These are phyloP conservation scores for Gnathonemus longibarbis DNA, from an alignment of 2,113 vertebrate genomes.

Conservation along the genomic window DNA sequence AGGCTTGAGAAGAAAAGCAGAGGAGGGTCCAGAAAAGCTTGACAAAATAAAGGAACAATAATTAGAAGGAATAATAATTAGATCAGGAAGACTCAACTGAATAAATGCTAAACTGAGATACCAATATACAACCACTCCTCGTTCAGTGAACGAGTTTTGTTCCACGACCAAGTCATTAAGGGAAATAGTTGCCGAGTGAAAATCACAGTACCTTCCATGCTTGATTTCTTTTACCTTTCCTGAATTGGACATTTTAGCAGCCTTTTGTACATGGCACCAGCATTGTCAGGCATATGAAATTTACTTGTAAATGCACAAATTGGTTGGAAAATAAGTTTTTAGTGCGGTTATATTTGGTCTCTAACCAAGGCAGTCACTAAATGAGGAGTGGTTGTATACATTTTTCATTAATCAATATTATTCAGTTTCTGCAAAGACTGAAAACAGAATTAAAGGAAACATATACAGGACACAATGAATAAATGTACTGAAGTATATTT, in stretches of 20 bases:
- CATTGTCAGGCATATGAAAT: not conserved
- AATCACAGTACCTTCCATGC: not conserved
- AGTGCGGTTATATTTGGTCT: not conserved
- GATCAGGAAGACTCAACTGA: not conserved
- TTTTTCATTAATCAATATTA: not conserved
- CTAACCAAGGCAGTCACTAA: not conserved
- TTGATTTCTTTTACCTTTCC: not conserved
- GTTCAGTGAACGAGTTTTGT: not conserved
- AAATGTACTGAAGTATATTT: no score
- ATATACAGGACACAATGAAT: not conserved
- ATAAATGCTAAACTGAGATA: not conserved
- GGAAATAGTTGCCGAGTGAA: not conserved
- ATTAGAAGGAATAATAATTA: not conserved
- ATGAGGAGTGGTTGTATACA: not conserved
- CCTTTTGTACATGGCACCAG: not conserved
- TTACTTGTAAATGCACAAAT: not conserved
- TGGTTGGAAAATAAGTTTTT: not conserved
- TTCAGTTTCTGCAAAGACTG: not conserved
- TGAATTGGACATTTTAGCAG: not conserved
- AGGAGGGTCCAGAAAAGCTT: conserved; percentile 11
- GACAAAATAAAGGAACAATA: not conserved
- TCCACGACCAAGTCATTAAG: not conserved
- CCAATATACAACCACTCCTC: not conserved
- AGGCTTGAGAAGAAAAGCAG: not conserved
- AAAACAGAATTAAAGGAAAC: not conserved